Percentiles rank a stretch among this genome's conserved stretches.
These are phyloP conservation scores for Erynnis tages DNA, from an alignment of 2,888 invertebrate genomes.

Conservation along the genomic window DNA sequence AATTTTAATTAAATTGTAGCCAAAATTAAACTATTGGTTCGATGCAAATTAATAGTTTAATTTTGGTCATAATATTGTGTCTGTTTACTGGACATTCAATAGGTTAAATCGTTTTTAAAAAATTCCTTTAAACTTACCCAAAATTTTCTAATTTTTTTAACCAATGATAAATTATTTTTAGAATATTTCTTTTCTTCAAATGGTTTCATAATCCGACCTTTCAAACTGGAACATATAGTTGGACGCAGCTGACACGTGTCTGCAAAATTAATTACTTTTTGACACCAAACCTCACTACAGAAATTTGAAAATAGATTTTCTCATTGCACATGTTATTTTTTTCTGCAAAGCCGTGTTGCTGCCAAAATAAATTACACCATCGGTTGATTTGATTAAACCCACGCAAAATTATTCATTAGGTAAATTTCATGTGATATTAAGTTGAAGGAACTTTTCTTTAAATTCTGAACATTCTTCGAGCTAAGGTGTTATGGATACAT, in stretches of 20 bases:
- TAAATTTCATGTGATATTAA: too few species aligned
- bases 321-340: conserved; percentile 8
- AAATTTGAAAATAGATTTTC: conserved; percentile 16
- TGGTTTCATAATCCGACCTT: conserved; percentile 4
- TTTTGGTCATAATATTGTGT: too few species aligned
- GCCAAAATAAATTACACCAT: conserved; percentile 16
- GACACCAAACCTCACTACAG: conserved; percentile 1
- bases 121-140: too few species aligned
- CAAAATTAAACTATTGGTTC: too few species aligned
- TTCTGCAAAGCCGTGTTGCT: conserved; percentile 5
- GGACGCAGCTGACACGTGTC: conserved; percentile 14
- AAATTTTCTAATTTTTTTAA: not conserved
- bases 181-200: not conserved
- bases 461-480: too few species aligned
- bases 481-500: too few species aligned
- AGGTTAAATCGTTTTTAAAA: not conserved
- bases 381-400: conserved; percentile 6
- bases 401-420: not conserved
- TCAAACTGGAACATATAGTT: conserved; percentile 1
- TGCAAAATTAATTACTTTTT: conserved; percentile 17
- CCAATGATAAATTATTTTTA: conserved; percentile 1
- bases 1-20: too few species aligned
- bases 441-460: too few species aligned
- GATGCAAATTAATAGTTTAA: too few species aligned
- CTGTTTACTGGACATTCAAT: too few species aligned